Base-by-base conservation (phyloP, 2,888 invertebrate genomes). In the Microctonus brassicae region DNA sequence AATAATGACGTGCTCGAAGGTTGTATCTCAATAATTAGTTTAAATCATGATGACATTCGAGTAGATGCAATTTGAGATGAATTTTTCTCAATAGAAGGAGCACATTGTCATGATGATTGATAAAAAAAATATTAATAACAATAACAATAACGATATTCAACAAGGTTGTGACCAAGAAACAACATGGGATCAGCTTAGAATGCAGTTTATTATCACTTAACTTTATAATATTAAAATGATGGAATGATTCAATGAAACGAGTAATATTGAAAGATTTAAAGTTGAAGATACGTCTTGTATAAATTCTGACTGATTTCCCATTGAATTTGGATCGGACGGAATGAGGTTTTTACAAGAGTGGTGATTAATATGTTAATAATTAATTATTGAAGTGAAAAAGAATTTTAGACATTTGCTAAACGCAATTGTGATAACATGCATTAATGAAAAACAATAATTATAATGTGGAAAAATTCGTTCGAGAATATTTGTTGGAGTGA, bases 131-230 rank as follows among this genome's bases (percentile, higher is more conserved):
- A 65, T 63, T 11, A 70, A 70, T 61, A 26, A 34, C 57, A 66
- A 67, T 20, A 57, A 53, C 42, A 36, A 69, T 60, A 62, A 61
- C 36, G 29, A 65, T 69, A 78, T 77, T 77, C 80, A 83, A 83
- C 79, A 82, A 81, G 85, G 84, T 85, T 85, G 85, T 85, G 85
- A 85, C 84, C 85, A 85, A 83, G 76, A 80, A 85, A 84, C 79
- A 78, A 76, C 77, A 77, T 84, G 85, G 85, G 85, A 86, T 84
- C 85, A 85, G 84, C 82, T 83, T 83, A 84, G 81, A 84, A 81
- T 83, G 83, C 84, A 84, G 80, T 84, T 84, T 84, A 80, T 81
- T 80, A 62, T 80, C 78, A 82, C 58, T 63, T 80, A 83, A 81
- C 77, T 76, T 76, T 47, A 47, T 76, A 77, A 76, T 76, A 77